Evolutionary conservation across 1,140 invertebrate genomes (phyloP).

Genomic region (Notospermus geniculatus): DNA sequence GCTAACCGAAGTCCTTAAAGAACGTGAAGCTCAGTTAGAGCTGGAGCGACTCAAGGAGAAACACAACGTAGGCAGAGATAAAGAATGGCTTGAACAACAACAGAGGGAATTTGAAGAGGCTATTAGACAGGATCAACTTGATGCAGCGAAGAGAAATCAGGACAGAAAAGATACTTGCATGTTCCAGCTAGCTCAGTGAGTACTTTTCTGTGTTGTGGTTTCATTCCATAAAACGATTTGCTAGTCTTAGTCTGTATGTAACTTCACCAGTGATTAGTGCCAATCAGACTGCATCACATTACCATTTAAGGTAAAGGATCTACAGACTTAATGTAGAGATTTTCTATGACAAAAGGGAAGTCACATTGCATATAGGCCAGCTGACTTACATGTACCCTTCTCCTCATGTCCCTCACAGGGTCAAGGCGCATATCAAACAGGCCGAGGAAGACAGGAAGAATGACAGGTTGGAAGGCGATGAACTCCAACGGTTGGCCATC

Average conservation of each 20-base stretch:
- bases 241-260: too few relatives aligned
- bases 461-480: conserved; percentile 44
- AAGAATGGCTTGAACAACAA: conserved; percentile 31
- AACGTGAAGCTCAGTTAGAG: conserved; percentile 56
- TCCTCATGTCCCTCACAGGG: conserved; percentile 23
- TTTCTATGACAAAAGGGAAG: too few relatives aligned
- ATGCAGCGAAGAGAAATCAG: conserved; percentile 32
- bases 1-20: conserved; percentile 55
- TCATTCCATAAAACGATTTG: too few relatives aligned
- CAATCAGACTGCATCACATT: too few relatives aligned
- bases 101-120: conserved; percentile 40
- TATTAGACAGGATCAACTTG: conserved; percentile 42
- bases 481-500: conserved; percentile 44
- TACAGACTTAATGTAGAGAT: too few relatives aligned
- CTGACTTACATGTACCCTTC: neutral
- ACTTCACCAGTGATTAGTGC: too few relatives aligned
- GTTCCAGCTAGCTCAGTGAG: conserved; percentile 51
- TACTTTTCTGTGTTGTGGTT: conserved; percentile 2
- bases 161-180: conserved; percentile 32
- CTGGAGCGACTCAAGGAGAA: conserved; percentile 44
- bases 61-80: conserved; percentile 39
- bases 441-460: conserved; percentile 30
- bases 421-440: conserved; percentile 38
- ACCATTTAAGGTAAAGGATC: too few relatives aligned
- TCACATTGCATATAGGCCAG: too few relatives aligned